Evolutionary conservation across 1,140 invertebrate species (phyloP).

Genomic region (Calliphora vicina): DNA sequence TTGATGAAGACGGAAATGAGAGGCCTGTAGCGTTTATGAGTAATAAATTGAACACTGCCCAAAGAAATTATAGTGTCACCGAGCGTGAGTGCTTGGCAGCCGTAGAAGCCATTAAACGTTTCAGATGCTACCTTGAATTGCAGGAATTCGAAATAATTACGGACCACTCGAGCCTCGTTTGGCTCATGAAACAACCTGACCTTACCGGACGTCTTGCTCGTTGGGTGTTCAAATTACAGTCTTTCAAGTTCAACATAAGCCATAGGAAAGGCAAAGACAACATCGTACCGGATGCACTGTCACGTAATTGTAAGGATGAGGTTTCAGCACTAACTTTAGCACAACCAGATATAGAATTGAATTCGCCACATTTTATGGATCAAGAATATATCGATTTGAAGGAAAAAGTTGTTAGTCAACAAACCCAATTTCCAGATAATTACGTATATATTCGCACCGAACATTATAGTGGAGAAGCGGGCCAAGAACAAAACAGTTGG

Average conservation of each 20-base stretch:
- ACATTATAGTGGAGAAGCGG: not conserved
- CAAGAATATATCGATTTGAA: constrained; percentile 20
- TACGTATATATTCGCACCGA: constrained; percentile 25
- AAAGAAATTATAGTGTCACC: constrained; percentile 38
- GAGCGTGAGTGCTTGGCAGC: constrained; percentile 37
- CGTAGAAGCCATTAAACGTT: constrained; percentile 47
- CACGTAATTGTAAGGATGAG: not conserved
- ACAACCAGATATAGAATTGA: not conserved
- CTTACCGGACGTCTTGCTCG: constrained; percentile 49
- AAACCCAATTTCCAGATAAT: constrained; percentile 20
- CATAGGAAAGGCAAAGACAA: constrained; percentile 21
- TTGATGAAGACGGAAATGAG: not conserved
- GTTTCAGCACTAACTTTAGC: not conserved
- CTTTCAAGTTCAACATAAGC: constrained; percentile 12
- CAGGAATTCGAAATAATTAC: constrained; percentile 6
- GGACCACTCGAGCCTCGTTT: constrained; percentile 28
- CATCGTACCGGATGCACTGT: constrained; percentile 27
- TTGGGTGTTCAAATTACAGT: constrained; percentile 49
- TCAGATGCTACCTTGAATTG: constrained; percentile 61
- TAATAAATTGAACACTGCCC: constrained; percentile 40
- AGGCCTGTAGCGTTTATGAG: not conserved
- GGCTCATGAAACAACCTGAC: constrained; percentile 60
- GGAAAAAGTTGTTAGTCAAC: constrained; percentile 45
- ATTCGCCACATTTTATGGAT: not conserved
- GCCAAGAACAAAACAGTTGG: not conserved